Evolutionary conservation across 1,140 invertebrate genomes (phyloP).

Genomic region (Nasonia giraulti): DNA sequence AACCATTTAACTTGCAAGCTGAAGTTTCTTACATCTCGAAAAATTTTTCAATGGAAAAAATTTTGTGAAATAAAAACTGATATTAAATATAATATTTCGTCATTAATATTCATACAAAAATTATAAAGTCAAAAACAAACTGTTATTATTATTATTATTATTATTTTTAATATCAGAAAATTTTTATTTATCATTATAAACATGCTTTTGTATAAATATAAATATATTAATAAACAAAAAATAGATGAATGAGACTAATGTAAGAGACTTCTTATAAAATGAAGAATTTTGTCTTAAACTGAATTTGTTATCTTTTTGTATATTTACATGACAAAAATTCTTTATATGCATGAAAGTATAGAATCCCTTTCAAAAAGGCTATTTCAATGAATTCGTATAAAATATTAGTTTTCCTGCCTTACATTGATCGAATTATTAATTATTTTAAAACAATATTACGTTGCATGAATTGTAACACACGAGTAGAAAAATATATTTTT

Average conservation of each 20-base stretch:
- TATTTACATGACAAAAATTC: conserved; percentile 52
- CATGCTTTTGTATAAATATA: too few species aligned
- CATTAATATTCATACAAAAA: not conserved
- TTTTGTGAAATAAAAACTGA: not conserved
- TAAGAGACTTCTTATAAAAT: not conserved
- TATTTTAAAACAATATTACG: not conserved
- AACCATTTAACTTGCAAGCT: not conserved
- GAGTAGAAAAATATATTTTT: not conserved
- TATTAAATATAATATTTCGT: not conserved
- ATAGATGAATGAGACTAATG: not conserved
- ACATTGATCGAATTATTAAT: not conserved
- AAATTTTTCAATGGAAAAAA: not conserved
- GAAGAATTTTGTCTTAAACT: not conserved
- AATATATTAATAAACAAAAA: not conserved
- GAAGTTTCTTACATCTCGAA: not conserved
- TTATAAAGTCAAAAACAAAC: not conserved
- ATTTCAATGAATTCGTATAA: not conserved
- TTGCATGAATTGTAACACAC: not conserved
- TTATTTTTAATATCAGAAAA: not conserved
- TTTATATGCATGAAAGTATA: not conserved
- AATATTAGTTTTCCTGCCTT: not conserved
- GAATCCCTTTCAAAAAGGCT: not conserved
- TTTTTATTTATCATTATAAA: not conserved
- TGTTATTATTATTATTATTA: not conserved
- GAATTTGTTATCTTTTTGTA: not conserved